Evolutionary conservation across 2,888 invertebrate species (phyloP).

Genomic region (Scaeva pyrastri): DNA sequence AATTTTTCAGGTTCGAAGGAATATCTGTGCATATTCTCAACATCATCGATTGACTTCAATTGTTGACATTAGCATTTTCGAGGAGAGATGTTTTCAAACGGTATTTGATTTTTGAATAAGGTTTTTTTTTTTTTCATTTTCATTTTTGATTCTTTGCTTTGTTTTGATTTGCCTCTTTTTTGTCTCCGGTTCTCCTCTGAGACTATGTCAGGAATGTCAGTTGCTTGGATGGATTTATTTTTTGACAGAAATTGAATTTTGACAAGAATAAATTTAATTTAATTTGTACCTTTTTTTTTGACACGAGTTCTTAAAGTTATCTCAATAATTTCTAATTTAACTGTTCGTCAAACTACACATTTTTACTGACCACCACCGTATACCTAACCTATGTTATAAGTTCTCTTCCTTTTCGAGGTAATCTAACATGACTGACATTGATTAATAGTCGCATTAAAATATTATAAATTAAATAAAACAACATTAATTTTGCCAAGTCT

Average conservation of each 20-base stretch:
- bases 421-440: conserved; percentile 14
- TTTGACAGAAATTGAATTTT: conserved; percentile 49
- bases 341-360: background rate
- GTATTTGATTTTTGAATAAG: conserved; percentile 72
- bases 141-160: background rate
- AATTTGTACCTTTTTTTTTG: conserved; percentile 54
- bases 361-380: background rate
- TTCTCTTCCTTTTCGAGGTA: background rate
- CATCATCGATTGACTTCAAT: conserved; percentile 71
- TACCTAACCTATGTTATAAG: too few species aligned
- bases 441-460: conserved; percentile 18
- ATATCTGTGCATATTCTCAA: background rate
- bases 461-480: conserved; percentile 17
- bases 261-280: conserved; percentile 52
- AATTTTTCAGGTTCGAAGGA: background rate
- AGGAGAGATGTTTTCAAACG: conserved; percentile 45
- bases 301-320: too few species aligned
- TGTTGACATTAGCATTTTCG: conserved; percentile 64
- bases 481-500: conserved; percentile 2
- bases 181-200: background rate
- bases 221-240: background rate
- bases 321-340: background rate
- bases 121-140: conserved; percentile 61
- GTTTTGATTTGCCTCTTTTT: too few species aligned
- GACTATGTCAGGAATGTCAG: conserved; percentile 10